A percentile compares a stretch with the other conserved stretches of the same genome.
These are phyloP conservation scores for Holocentrus rufus DNA, from an alignment of 2,797 vertebrate genomes.

Conservation along the genomic window DNA sequence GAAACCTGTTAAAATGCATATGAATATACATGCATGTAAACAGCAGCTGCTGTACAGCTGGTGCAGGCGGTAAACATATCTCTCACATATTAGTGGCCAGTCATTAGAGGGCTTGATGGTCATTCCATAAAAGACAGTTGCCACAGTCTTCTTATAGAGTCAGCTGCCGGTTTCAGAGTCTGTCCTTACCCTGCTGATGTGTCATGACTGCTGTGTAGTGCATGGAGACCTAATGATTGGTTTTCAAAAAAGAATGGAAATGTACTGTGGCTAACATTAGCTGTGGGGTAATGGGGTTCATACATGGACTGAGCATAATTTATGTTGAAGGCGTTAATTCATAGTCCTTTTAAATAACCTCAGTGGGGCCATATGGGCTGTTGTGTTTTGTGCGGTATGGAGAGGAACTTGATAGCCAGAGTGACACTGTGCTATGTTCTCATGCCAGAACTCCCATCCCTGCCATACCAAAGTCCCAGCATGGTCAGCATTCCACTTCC, in stretches of 20 bases:
- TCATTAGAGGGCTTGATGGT: slow-evolving; percentile 39
- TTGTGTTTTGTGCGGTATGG: slow-evolving; percentile 44
- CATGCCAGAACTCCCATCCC: slow-evolving; percentile 64
- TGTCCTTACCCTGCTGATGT: slow-evolving; percentile 18
- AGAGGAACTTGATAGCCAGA: slow-evolving; percentile 58
- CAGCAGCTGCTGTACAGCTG: slow-evolving; percentile 34
- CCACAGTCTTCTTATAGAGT: slow-evolving; percentile 48
- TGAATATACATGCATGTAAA: slow-evolving; percentile 40
- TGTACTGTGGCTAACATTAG: neutral
- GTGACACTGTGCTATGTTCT: slow-evolving; percentile 65
- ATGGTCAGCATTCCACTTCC: slow-evolving; percentile 67
- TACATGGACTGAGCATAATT: slow-evolving; percentile 11
- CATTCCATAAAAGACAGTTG: slow-evolving; percentile 44
- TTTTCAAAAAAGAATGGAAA: neutral
- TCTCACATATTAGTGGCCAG: slow-evolving; percentile 28
- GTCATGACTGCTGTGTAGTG: neutral
- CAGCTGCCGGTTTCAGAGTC: slow-evolving; percentile 23
- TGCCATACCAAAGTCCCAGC: slow-evolving; percentile 60
- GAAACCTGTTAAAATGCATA: slow-evolving; percentile 28
- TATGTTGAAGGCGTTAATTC: slow-evolving; percentile 50
- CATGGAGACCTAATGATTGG: neutral
- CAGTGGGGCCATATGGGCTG: slow-evolving; percentile 32
- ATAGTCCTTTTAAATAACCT: slow-evolving; percentile 51
- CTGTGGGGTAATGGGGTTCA: neutral
- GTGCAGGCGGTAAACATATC: slow-evolving; percentile 27